A percentile compares a stretch with the other conserved stretches of the same genome.
These are phyloP conservation scores for Rhea pennata DNA, from an alignment of 2,113 vertebrate species.

Conservation along the genomic window DNA sequence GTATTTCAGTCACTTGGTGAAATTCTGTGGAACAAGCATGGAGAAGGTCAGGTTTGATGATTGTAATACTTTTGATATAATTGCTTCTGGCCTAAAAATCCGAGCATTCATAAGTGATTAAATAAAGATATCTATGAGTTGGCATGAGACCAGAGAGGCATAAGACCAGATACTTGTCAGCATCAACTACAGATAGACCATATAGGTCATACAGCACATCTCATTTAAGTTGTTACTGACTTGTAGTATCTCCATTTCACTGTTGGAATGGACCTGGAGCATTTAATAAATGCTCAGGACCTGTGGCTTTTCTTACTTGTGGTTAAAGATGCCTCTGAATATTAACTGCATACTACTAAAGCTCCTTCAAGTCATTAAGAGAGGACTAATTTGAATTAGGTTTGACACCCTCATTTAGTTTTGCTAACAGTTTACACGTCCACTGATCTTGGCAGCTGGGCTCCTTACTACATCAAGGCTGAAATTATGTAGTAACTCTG, in stretches of 20 bases:
- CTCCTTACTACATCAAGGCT: not conserved
- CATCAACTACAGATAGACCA: not conserved
- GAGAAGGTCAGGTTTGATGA: not conserved
- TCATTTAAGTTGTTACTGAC: not conserved
- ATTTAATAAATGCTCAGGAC: not conserved
- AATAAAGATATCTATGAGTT: not conserved
- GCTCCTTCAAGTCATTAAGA: not conserved
- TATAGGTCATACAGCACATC: not conserved
- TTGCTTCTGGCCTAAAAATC: not conserved
- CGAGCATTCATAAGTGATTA: not conserved
- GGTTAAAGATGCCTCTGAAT: not conserved
- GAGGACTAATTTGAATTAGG: not conserved
- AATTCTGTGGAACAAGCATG: not conserved
- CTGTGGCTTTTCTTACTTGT: not conserved
- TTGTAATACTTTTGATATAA: not conserved
- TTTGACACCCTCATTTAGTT: not conserved
- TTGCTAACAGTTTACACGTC: fast-evolving
- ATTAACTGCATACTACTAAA: not conserved
- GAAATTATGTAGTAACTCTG: not conserved
- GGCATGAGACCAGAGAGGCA: fast-evolving
- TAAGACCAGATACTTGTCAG: not conserved
- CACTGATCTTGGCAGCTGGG: not conserved
- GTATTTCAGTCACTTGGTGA: not conserved
- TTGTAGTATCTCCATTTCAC: not conserved
- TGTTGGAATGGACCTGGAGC: not conserved